These are phyloP conservation scores for Hemicordylus capensis DNA, from an alignment of 2,113 vertebrate species.

Conservation along the genomic window DNA sequence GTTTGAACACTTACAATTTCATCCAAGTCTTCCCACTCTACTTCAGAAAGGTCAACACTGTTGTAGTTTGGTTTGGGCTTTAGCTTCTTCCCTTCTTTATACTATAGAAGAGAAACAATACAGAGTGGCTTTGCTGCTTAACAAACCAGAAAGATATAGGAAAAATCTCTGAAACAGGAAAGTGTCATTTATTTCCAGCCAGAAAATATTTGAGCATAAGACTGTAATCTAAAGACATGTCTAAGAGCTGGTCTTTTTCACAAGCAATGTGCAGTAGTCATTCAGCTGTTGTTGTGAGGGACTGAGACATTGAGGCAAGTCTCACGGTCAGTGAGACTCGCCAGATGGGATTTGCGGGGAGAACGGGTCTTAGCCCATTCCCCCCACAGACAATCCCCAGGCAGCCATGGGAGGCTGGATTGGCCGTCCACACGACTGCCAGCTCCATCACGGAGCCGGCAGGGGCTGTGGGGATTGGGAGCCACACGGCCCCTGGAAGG, in stretches of 20 bases:
- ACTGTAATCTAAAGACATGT: neutral
- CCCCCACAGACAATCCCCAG: no score
- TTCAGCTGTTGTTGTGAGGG: neutral
- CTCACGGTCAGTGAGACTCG: neutral
- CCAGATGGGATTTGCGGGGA: no score
- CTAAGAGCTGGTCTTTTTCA: neutral
- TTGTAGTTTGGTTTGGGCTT: conserved; percentile 96
- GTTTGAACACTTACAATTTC: conserved; percentile 80
- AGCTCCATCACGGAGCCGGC: no score
- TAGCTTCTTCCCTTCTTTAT: conserved; percentile 91
- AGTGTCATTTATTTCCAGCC: no score
- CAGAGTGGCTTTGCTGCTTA: neutral
- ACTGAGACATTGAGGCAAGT: neutral
- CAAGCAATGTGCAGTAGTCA: neutral
- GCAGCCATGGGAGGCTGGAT: no score
- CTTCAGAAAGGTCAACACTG: conserved; percentile 93
- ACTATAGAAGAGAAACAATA: conserved; percentile 68
- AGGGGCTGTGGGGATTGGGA: no score
- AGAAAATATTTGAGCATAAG: neutral
- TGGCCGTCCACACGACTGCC: no score
- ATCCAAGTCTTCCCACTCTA: conserved; percentile 92
- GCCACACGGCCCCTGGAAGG: no score
- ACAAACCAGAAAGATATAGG: neutral
- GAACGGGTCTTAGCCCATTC: neutral
- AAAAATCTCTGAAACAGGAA: neutral